Conservation (phyloP, 2,888 invertebrate genomes). For the Andrena bicolor region DNA sequence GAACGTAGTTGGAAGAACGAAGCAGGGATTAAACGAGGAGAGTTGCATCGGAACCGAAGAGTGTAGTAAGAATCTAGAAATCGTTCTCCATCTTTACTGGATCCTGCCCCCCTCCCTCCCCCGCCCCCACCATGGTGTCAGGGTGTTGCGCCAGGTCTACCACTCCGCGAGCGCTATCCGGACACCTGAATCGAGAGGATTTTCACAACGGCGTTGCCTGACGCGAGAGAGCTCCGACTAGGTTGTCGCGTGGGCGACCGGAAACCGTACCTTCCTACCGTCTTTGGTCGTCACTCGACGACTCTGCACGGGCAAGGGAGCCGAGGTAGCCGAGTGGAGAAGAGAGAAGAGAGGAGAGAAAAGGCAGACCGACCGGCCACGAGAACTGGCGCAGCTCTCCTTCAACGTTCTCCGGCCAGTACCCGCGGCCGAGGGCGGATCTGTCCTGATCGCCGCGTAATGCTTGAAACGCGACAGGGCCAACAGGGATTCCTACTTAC, state of each 20-base stretch:
- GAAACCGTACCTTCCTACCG: conserved; percentile 87
- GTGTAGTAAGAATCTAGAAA: conserved; percentile 36
- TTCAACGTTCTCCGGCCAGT: conserved; percentile 70
- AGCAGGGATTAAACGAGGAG: not conserved
- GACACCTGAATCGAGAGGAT: conserved; percentile 78
- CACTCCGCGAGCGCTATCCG: conserved; percentile 70
- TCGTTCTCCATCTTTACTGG: conserved; percentile 39
- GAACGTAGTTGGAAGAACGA: not conserved
- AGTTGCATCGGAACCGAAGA: no score
- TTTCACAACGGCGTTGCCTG: conserved; percentile 77
- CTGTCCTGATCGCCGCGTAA: conserved; percentile 53
- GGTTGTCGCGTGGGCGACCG: conserved; percentile 82
- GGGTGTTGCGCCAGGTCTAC: conserved; percentile 75
- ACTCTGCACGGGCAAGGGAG: conserved; percentile 49
- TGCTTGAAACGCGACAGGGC: conserved; percentile 31
- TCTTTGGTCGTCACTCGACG: conserved; percentile 79
- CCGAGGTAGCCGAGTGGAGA: conserved; percentile 39
- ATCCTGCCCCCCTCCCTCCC: conserved; percentile 6
- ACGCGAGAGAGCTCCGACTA: conserved; percentile 75
- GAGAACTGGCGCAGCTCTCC: conserved; percentile 74
- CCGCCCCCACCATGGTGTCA: conserved; percentile 49
- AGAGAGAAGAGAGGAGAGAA: conserved; percentile 54
- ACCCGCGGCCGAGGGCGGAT: conserved; percentile 60
- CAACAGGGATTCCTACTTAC: conserved; percentile 41
- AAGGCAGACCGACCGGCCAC: conserved; percentile 70